Evolutionary conservation across 2,888 invertebrate genomes (phyloP), one percentile per base, ranked within the genome.

Genomic region (Polydrusus pterygomalis): DNA sequence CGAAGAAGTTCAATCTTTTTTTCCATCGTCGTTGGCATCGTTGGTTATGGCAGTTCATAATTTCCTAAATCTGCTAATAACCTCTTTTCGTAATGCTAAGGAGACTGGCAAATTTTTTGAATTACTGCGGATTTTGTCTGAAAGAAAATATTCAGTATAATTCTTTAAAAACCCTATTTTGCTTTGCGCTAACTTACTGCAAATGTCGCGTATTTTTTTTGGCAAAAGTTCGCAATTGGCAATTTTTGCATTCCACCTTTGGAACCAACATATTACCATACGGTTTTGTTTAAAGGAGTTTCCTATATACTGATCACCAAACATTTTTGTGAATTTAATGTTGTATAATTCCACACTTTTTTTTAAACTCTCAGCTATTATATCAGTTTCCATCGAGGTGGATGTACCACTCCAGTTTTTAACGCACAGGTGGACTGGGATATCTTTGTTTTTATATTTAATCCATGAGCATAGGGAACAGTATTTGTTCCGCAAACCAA

Each of bases 311-410:
- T 38, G 38, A 38, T 38, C 38, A 38, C 38, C 38, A 38, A 38
- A 6, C 38, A 38, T 45, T 45, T 45, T 45, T 45, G 45, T 45
- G 45, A 11, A 45, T 45, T 45, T 45, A 11, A 45, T 45, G 13
- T 45, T 11, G 45, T 45, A 45, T 45, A 45, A 45, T 45, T 45
- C 45, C 45, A 45, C 45, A 45, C 45, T 45, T 45, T 13, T 45
- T 45, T n/a, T 45, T 8, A 45, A 45, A 45, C 45, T 13, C 45
- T 45, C 45, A 45, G 45, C 45, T 45, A 45, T 13, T 45, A 45
- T 45, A 13, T 45, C 45, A 13, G 45, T 11, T 38, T 38, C 38
- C 38, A 38, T 38, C 38, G 38, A 38, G 6, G 38, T 38, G 38
- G 38, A 38, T 38, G 38, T 38, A 38, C 38, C 38, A 38, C 38